Evolutionary conservation across 2,888 invertebrate species (phyloP), one percentile per base, ranked within the genome.

Genomic region (Chymomyza caudatula): DNA sequence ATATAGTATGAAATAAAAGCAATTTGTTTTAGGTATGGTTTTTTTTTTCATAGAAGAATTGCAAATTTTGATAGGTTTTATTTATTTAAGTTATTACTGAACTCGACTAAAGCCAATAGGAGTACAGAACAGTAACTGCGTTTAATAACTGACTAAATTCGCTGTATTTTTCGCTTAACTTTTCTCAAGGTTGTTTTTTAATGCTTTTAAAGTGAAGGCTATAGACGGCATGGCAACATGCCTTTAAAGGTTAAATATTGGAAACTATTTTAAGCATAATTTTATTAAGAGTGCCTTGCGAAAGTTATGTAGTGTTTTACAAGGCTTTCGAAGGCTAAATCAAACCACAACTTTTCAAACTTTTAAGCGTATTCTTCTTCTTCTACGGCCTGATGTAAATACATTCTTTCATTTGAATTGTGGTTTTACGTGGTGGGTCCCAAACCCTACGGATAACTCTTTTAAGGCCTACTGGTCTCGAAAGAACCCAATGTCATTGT

Each of bases 1-100:
- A 65, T 59, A 60, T 47, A 19, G n/a, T 47, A 44, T 8, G 47
- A 47, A 13, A 47, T 47, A 47, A n/a, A 47, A 47, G 5, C 5
- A 47, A 47, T n/a, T 55, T 42, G 3, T 13, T 19, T 19, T 64
- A 54, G 25, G 49, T 63, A 13, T 51, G 5, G 19, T 51, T 51
- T 51, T 6, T 51, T 51, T 51, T 51, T 51, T 20, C n/a, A 17
- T 51, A 8, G 8, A 15, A 49, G 3, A 44, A 4, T 4, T 44
- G 3, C 6, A 47, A 17, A 47, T 47, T 15, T 47, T 47, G 6
- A 19, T 13, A 2, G 22, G 43, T 15, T 56, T 54, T 23, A n/a
- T 57, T 57, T 47, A 19, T 19, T 29, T 19, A n/a, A 5, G 51
- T 19, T 19, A 3, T 51, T 3, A 51, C 4, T 51, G 11, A 11